A percentile compares a stretch with the other conserved stretches of the same genome.
Evolutionary conservation across 2,888 invertebrate genomes (phyloP).

Genomic region (Diadromus collaris): DNA sequence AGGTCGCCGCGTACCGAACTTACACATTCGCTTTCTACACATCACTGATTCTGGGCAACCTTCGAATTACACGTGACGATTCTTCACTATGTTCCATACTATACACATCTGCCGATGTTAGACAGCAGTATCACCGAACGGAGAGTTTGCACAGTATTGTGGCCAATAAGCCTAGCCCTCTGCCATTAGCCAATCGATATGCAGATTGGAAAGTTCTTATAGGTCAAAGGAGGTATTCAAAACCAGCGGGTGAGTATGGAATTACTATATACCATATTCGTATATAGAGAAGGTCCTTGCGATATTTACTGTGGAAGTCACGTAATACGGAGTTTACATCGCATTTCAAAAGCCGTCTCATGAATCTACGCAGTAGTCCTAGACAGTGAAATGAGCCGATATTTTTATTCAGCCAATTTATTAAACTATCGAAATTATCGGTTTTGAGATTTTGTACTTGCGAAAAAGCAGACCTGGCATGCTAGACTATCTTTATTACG

Average conservation of each 20-base stretch:
- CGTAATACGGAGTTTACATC: background rate
- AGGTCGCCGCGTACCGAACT: background rate
- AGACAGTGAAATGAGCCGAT: background rate
- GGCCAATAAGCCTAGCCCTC: background rate
- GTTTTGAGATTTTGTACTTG: background rate
- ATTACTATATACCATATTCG: background rate
- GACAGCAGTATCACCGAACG: background rate
- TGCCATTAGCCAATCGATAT: background rate
- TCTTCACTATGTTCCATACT: background rate
- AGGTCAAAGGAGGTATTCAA: background rate
- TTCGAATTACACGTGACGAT: background rate
- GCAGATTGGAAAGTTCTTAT: background rate
- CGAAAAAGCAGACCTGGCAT: background rate
- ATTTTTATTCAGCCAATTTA: background rate
- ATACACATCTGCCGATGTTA: background rate
- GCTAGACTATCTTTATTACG: background rate
- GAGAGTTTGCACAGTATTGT: background rate
- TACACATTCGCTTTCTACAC: background rate
- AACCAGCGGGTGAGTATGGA: background rate
- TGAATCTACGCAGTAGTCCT: background rate
- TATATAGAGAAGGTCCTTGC: background rate
- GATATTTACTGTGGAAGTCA: background rate
- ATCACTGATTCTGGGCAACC: background rate
- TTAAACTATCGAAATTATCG: background rate
- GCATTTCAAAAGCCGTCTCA: background rate